Percentiles rank a stretch among this genome's conserved stretches.
These are phyloP conservation scores for Sparus aurata DNA, from an alignment of 2,797 vertebrate species.

Conservation along the genomic window DNA sequence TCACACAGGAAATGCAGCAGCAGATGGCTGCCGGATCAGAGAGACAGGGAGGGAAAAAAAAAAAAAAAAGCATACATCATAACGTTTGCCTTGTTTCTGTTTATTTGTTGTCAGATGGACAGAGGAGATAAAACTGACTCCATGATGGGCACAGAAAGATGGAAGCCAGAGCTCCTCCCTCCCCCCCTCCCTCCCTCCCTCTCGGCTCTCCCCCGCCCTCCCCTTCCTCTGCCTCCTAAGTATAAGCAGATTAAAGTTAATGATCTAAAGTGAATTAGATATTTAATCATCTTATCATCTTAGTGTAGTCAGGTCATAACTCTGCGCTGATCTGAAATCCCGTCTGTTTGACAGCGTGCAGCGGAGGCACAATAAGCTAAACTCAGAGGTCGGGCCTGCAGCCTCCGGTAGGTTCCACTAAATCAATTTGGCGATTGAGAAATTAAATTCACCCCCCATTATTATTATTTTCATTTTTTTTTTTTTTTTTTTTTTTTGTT, in stretches of 20 bases:
- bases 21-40: slow-evolving; percentile 40
- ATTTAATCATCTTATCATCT: slow-evolving; percentile 88
- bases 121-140: slow-evolving; percentile 59
- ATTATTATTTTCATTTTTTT: not conserved
- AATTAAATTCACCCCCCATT: slow-evolving; percentile 61
- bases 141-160: slow-evolving; percentile 70
- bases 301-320: slow-evolving; percentile 79
- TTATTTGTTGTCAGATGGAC: slow-evolving; percentile 53
- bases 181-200: not conserved
- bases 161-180: slow-evolving; percentile 52
- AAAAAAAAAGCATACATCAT: slow-evolving; percentile 4
- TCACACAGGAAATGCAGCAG: slow-evolving; percentile 35
- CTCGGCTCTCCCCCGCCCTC: not conserved
- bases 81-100: slow-evolving; percentile 13
- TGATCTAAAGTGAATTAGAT: slow-evolving; percentile 87
- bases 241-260: slow-evolving; percentile 86
- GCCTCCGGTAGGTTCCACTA: slow-evolving; percentile 53
- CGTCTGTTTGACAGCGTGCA: slow-evolving; percentile 72
- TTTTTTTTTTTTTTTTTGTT: not conserved
- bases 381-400: slow-evolving; percentile 48
- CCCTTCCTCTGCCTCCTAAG: slow-evolving; percentile 70
- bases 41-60: not conserved
- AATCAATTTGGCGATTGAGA: slow-evolving; percentile 75
- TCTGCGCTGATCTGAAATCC: slow-evolving; percentile 76
- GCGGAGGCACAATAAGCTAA: slow-evolving; percentile 61